A percentile compares a stretch with the other conserved stretches of the same genome.
These are phyloP conservation scores for Prunella himalayana DNA, from an alignment of 2,113 vertebrate genomes.

Conservation along the genomic window DNA sequence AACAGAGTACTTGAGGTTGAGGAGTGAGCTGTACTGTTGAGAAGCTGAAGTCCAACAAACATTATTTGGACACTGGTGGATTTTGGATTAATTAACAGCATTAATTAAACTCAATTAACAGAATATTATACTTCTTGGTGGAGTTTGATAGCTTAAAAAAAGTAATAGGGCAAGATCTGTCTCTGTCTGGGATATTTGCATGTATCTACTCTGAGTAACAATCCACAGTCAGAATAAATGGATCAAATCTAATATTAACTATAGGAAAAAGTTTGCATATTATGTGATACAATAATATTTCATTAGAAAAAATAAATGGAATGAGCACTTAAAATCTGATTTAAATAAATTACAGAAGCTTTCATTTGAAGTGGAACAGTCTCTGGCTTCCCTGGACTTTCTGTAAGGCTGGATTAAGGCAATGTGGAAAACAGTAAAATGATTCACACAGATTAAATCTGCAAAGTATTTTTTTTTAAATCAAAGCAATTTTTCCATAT, in stretches of 20 bases:
- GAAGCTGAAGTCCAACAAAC: neutral
- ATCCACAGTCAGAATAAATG: neutral
- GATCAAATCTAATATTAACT: slow-evolving; percentile 1
- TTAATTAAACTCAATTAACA: neutral
- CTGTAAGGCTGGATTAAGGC: neutral
- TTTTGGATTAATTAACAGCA: neutral
- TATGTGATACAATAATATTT: neutral
- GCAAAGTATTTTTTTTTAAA: neutral
- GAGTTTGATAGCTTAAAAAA: neutral
- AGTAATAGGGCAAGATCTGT: neutral
- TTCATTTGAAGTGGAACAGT: neutral
- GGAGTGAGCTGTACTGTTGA: neutral
- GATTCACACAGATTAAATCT: neutral
- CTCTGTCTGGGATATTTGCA: neutral
- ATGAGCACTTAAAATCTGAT: neutral
- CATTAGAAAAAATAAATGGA: slow-evolving; percentile 3
- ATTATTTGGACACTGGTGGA: neutral
- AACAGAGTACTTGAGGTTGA: neutral
- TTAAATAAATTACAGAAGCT: neutral
- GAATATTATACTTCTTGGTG: neutral
- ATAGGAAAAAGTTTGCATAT: neutral
- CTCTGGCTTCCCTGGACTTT: neutral
- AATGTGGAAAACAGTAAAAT: neutral
- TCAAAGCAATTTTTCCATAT: neutral
- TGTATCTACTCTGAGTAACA: neutral